Conservation (phyloP, 2,797 vertebrate species). For the Sebastes umbrosus region DNA sequence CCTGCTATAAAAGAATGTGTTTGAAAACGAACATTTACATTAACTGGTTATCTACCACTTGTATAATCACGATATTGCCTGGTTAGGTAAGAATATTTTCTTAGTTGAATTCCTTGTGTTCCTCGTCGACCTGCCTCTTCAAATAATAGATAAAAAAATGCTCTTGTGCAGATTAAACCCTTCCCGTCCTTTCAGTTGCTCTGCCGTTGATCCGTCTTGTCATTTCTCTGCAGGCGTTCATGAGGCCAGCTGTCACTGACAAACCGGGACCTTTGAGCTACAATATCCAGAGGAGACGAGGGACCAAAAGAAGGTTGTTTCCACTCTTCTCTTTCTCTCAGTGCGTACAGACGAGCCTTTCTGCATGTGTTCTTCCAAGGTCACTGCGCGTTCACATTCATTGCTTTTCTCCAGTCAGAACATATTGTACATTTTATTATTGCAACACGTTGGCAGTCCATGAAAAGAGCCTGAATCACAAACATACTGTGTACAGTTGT, state of each 20-base stretch:
- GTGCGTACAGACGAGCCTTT: not conserved
- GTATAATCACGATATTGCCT: not conserved
- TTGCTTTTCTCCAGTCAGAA: conserved; percentile 12
- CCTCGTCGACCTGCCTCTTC: not conserved
- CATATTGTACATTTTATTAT: not conserved
- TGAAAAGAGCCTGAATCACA: not conserved
- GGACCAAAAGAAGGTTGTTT: conserved; percentile 34
- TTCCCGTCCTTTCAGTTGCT: conserved; percentile 46
- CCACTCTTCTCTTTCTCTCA: not conserved
- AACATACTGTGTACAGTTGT: not conserved
- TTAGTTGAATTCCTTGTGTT: not conserved
- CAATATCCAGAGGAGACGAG: conserved; percentile 43
- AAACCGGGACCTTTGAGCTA: conserved; percentile 57
- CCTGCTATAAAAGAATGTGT: not conserved
- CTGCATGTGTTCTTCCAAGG: conserved; percentile 39
- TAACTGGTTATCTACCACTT: not conserved
- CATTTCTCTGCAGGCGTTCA: conserved; percentile 66
- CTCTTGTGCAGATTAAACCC: conserved; percentile 43
- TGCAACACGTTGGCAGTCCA: not conserved
- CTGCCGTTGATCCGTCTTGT: conserved; percentile 63
- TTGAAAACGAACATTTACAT: not conserved
- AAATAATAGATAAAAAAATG: not conserved
- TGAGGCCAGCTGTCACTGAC: conserved; percentile 74
- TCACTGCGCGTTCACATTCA: conserved; percentile 10
- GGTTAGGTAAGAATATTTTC: not conserved